Evolutionary conservation across 2,797 vertebrate species (phyloP).

Genomic region (Simalia tracyae): DNA sequence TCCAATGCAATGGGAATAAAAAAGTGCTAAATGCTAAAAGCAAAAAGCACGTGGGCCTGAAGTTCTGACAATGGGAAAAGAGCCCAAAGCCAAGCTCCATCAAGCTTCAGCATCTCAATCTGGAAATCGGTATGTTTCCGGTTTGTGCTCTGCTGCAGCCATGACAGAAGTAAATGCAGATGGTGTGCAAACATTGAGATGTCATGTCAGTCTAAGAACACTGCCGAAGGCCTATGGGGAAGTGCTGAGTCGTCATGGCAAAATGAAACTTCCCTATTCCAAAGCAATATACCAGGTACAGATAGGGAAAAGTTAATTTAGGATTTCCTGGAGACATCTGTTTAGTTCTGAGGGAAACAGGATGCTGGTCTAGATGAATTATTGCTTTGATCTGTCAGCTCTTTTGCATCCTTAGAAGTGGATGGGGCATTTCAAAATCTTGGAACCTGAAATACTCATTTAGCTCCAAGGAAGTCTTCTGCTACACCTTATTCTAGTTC

Average conservation of each 20-base stretch:
- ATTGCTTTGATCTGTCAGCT: neutral
- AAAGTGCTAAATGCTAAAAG: neutral
- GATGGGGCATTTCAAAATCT: neutral
- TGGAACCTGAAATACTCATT: neutral
- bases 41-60: neutral
- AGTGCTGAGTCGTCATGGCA: neutral
- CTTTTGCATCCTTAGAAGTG: neutral
- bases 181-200: neutral
- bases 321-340: neutral
- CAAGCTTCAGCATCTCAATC: neutral
- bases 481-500: neutral
- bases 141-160: neutral
- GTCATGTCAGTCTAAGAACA: neutral
- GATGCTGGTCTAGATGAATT: neutral
- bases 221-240: neutral
- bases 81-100: neutral
- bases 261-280: neutral
- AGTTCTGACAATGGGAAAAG: neutral
- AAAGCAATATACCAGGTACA: neutral
- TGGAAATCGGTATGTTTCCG: neutral
- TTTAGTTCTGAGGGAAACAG: neutral
- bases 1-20: neutral
- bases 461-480: neutral
- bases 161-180: neutral
- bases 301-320: neutral